Conservation (phyloP, 2,113 vertebrate genomes). For the Sphaerodactylus townsendi region DNA sequence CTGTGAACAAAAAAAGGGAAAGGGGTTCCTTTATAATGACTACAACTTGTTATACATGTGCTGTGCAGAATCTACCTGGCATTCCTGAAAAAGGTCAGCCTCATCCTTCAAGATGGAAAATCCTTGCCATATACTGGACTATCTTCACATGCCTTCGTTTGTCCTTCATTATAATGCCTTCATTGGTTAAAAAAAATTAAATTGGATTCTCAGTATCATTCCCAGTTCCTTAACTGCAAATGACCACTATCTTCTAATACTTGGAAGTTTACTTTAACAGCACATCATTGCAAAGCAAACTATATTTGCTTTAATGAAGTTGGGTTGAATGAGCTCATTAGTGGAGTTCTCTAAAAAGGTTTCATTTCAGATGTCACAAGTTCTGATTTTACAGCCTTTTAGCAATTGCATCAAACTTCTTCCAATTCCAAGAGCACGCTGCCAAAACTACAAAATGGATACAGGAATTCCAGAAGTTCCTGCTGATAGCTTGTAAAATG, state of each 20-base stretch:
- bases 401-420: slow-evolving; percentile 67
- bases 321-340: slow-evolving; percentile 72
- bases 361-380: slow-evolving; percentile 73
- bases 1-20: too few relatives aligned
- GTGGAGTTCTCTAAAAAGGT: slow-evolving; percentile 66
- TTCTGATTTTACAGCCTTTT: slow-evolving; percentile 73
- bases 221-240: slow-evolving; percentile 38
- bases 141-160: too few relatives aligned
- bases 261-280: slow-evolving; percentile 49
- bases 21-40: too few relatives aligned
- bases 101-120: too few relatives aligned
- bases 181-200: slow-evolving; percentile 12
- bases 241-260: slow-evolving; percentile 49
- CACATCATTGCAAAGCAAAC: slow-evolving; percentile 62
- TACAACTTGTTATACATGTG: too few relatives aligned
- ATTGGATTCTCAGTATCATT: background rate
- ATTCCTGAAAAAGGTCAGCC: too few relatives aligned
- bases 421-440: slow-evolving; percentile 47
- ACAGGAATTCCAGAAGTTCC: slow-evolving; percentile 65
- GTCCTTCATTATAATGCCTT: background rate
- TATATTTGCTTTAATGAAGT: slow-evolving; percentile 72
- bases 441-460: slow-evolving; percentile 57
- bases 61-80: too few relatives aligned
- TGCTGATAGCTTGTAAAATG: slow-evolving; percentile 70
- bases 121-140: too few relatives aligned